Conservation (phyloP, 2,888 invertebrate species). For the Ophion slaviceki region DNA sequence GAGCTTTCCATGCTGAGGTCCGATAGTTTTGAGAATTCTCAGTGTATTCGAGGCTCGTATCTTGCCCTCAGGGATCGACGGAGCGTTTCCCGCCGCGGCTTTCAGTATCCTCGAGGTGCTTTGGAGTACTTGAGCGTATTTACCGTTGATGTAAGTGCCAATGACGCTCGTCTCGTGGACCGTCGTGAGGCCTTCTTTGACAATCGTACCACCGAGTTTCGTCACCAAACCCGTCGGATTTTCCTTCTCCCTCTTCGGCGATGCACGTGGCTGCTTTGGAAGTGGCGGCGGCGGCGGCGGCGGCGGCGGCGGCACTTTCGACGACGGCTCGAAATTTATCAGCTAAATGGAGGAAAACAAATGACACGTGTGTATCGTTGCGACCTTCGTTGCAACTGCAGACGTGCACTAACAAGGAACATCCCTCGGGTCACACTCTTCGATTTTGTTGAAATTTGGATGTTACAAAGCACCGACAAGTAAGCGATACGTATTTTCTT, state of each 20-base stretch:
- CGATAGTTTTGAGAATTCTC: conserved; percentile 91
- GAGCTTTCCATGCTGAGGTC: conserved; percentile 85
- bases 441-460: too few species aligned
- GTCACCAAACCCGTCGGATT: conserved; percentile 93
- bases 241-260: conserved; percentile 85
- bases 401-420: too few species aligned
- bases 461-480: too few species aligned
- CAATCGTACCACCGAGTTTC: conserved; percentile 92
- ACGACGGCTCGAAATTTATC: conserved; percentile 91
- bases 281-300: conserved; percentile 73
- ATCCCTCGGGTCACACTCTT: too few species aligned
- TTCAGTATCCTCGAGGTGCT: conserved; percentile 90
- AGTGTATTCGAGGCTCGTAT: conserved; percentile 88
- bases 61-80: conserved; percentile 85
- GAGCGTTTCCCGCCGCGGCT: conserved; percentile 51
- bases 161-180: conserved; percentile 95
- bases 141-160: conserved; percentile 93
- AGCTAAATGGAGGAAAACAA: conserved; percentile 74
- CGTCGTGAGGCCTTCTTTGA: conserved; percentile 92
- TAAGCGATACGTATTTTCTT: too few species aligned
- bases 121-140: conserved; percentile 94
- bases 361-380: conserved; percentile 1
- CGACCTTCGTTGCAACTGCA: neutral
- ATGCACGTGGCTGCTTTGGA: conserved; percentile 83
- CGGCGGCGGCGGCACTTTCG: conserved; percentile 83